Evolutionary conservation across 2,888 invertebrate genomes (phyloP).

Genomic region (Norana najaformis): DNA sequence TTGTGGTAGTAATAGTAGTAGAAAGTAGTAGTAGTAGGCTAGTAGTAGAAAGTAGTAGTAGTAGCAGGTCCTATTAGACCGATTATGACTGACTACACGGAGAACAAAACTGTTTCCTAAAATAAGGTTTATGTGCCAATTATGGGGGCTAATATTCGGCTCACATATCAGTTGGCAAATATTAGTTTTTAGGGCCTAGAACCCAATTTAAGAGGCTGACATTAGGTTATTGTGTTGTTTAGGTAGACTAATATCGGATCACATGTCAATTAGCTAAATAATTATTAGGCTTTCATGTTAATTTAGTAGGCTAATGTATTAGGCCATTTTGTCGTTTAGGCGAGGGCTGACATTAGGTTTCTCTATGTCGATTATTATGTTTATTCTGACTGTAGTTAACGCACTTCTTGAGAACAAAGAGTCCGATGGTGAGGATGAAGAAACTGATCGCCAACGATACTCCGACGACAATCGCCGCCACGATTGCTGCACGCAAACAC

Average conservation of each 20-base stretch:
- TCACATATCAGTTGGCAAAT: too few species aligned
- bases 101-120: neutral
- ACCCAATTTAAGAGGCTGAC: too few species aligned
- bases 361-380: neutral
- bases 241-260: too few species aligned
- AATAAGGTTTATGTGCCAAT: too few species aligned
- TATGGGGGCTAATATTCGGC: neutral
- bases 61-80: too few species aligned
- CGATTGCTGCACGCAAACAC: neutral
- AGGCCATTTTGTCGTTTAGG: too few species aligned
- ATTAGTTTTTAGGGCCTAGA: too few species aligned
- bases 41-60: too few species aligned
- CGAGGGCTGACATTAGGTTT: neutral
- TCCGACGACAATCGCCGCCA: neutral
- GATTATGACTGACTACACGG: neutral
- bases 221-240: too few species aligned
- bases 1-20: too few species aligned
- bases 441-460: neutral
- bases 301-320: neutral
- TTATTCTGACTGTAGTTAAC: neutral
- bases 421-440: neutral
- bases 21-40: too few species aligned
- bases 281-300: neutral
- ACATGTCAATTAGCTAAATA: too few species aligned
- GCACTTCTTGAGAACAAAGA: constrained; percentile 14